phyloP scores from a whole-genome alignment of 2,888 invertebrate genomes.

The Brenthis daphne region DNA sequence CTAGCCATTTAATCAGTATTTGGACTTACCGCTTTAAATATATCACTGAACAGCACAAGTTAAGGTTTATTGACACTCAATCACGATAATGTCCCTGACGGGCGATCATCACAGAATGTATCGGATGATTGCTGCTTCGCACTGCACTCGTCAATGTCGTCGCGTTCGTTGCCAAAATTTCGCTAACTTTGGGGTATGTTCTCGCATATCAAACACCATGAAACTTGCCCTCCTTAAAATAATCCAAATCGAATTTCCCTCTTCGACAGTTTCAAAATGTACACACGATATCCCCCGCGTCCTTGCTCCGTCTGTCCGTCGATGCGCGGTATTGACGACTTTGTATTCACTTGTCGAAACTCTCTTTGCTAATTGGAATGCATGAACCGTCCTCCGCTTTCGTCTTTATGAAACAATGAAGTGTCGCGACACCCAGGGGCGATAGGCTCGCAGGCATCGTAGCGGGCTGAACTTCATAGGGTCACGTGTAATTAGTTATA shows the following conservation, averaged over 20 bases:
- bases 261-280: constrained; percentile 49
- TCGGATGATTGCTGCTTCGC: constrained; percentile 53
- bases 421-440: constrained; percentile 63
- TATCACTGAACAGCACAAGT: constrained; percentile 30
- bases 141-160: constrained; percentile 46
- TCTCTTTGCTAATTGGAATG: constrained; percentile 77
- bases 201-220: constrained; percentile 65
- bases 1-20: constrained; percentile 4
- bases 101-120: constrained; percentile 61
- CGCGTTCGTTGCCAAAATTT: constrained; percentile 70
- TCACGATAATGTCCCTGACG: constrained; percentile 61
- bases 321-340: constrained; percentile 56
- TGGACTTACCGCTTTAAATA: constrained; percentile 13
- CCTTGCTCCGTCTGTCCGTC: constrained; percentile 57
- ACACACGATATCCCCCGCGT: constrained; percentile 63
- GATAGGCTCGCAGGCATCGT: constrained; percentile 61
- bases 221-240: constrained; percentile 51
- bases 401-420: constrained; percentile 74
- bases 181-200: constrained; percentile 59
- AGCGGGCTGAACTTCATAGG: constrained; percentile 38
- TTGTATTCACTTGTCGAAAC: constrained; percentile 75
- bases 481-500: constrained; percentile 45
- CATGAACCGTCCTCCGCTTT: constrained; percentile 69
- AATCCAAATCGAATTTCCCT: constrained; percentile 53
- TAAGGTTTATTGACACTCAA: constrained; percentile 21